A percentile compares a stretch with the other conserved stretches of the same genome.
Evolutionary conservation across 1,140 invertebrate species (phyloP).

Genomic region (Fragariocoptes setiger): DNA sequence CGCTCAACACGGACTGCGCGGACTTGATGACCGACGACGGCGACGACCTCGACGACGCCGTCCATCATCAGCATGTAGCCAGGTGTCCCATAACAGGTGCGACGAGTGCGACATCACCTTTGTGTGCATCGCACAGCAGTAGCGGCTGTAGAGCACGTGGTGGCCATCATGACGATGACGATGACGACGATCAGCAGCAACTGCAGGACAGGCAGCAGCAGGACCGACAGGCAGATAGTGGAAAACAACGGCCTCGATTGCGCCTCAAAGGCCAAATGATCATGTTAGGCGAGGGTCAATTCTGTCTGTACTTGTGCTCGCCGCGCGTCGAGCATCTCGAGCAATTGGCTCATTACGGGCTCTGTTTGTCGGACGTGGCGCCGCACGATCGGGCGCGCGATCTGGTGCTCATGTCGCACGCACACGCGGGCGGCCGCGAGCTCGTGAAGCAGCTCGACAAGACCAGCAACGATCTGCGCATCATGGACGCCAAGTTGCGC

Average conservation of each 20-base stretch:
- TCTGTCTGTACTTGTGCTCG: constrained; percentile 18
- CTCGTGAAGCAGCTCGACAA: constrained; percentile 17
- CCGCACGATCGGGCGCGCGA: constrained; percentile 17
- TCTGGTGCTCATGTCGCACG: constrained; percentile 13
- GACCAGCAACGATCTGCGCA: constrained; percentile 16
- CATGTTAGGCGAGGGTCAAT: constrained; percentile 13
- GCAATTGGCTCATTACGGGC: constrained; percentile 15
- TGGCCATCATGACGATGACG: too few relatives aligned
- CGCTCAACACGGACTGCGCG: not conserved
- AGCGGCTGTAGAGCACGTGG: too few relatives aligned
- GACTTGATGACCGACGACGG: too few relatives aligned
- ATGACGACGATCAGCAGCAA: too few relatives aligned
- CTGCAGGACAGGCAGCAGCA: too few relatives aligned
- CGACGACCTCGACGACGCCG: too few relatives aligned
- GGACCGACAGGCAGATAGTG: too few relatives aligned
- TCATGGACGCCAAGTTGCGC: constrained; percentile 13
- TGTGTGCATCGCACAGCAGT: too few relatives aligned
- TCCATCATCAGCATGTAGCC: too few relatives aligned
- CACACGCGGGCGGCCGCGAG: constrained; percentile 15
- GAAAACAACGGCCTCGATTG: too few relatives aligned
- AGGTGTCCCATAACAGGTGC: too few relatives aligned
- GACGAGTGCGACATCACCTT: too few relatives aligned
- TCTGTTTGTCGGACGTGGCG: constrained; percentile 17
- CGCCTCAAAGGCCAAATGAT: constrained; percentile 16
- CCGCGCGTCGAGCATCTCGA: constrained; percentile 16